Base-by-base conservation (phyloP, 30 jellyfish, hydroid and myxozoan species). In the Turritopsis rubra region DNA sequence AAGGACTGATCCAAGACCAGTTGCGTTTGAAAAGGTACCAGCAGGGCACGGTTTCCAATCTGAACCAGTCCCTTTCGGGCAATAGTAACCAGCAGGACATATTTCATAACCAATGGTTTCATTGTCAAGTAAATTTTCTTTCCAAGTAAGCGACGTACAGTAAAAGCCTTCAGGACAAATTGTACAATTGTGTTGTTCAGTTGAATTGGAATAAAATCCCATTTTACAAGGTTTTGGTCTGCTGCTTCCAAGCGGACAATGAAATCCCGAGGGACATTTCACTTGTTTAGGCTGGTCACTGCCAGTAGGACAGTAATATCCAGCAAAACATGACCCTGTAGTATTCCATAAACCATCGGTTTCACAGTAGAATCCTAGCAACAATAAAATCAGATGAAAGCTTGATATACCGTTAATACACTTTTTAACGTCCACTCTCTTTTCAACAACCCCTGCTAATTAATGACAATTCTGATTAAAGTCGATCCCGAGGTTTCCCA, bases 281-380 rank as follows among this genome's bases (percentile, higher is more conserved):
- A 79, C 52, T 26, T 90, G 97, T 7, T 95, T 81, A n/a, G 97
- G 95, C 29, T 73, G 82, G 29, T 71, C 76, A 16, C 97, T 89
- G 23, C 99, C 99, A 60, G 92, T 71, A 1, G 99, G 99, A 75
- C 99, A 94, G 79, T 94, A 94, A 1, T 96, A 84, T 71, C 99
- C 99, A 77, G 96, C 89, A 22, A 16, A 21, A 79, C 99, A 94
- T 21, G 86, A 87, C 52, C 73, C 84, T 17, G 97, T 89, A 7
- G 81, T 94, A 52, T 83, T 88, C 1, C 82, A 84, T 29, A 94
- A 86, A 22, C 99, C 99, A 18, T 88, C 25, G 30, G 96, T 94
- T 73, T 86, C 96, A 66, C 99, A 94, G 88, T 85, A 94, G 79
- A 18, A 94, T 21, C 99, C 99, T 94, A n/a, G 52, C 27, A 81